Evolutionary conservation across 2,888 invertebrate genomes (phyloP).

Genomic region (Beris morrisii): DNA sequence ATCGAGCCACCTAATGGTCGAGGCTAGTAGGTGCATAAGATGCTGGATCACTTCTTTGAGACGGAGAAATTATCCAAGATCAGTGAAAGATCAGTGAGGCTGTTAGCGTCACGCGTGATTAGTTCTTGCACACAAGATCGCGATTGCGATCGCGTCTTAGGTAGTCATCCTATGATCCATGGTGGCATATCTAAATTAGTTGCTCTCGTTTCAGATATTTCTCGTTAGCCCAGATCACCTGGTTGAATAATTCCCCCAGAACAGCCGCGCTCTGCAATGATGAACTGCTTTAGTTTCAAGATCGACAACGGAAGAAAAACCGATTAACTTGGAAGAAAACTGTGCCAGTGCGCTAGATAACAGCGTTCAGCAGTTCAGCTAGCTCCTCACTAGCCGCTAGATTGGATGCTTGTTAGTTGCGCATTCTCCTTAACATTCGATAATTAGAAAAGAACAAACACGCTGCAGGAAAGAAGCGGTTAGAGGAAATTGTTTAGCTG

Average conservation of each 20-base stretch:
- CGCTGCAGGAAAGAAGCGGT: neutral
- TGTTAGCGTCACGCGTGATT: neutral
- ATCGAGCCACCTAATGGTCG: too few relatives aligned
- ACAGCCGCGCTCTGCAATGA: neutral
- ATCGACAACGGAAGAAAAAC: constrained; percentile 11
- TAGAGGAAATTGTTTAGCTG: constrained; percentile 1
- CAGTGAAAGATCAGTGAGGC: too few relatives aligned
- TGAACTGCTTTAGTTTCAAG: constrained; percentile 1
- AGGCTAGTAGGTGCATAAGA: too few relatives aligned
- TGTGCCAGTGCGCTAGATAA: constrained; percentile 20
- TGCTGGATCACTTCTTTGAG: too few relatives aligned
- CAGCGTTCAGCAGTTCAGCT: neutral
- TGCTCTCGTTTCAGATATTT: constrained; percentile 15
- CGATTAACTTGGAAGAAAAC: constrained; percentile 6
- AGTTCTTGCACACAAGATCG: constrained; percentile 5
- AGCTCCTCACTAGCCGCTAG: neutral
- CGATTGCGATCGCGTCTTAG: neutral
- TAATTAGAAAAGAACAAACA: constrained; percentile 21
- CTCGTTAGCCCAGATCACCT: constrained; percentile 14
- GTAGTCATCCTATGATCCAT: neutral
- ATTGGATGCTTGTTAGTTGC: constrained; percentile 11
- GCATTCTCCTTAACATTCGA: constrained; percentile 2
- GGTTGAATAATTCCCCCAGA: constrained; percentile 1
- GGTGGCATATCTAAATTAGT: constrained; percentile 14
- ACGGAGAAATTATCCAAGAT: too few relatives aligned